These are phyloP conservation scores for Megaceryle alcyon DNA, from an alignment of 2,797 vertebrate genomes.

Conservation along the genomic window DNA sequence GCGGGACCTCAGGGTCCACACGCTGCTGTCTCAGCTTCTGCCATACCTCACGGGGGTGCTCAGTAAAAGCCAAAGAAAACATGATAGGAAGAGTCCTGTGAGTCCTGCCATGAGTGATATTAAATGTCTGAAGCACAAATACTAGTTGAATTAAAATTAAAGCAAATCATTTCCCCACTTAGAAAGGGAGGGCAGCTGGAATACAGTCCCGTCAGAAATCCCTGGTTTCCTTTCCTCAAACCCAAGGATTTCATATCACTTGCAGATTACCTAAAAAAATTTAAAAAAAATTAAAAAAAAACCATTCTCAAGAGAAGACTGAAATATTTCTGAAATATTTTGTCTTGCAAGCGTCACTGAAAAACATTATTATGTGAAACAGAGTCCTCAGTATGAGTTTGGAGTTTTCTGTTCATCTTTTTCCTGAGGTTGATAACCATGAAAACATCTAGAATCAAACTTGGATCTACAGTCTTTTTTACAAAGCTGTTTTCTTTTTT, in stretches of 20 bases:
- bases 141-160: not conserved
- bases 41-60: not conserved
- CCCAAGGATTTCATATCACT: not conserved
- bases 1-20: not conserved
- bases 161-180: not conserved
- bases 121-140: not conserved
- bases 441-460: not conserved
- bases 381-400: not conserved
- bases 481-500: not conserved
- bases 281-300: not conserved
- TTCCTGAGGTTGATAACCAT: not conserved
- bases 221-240: not conserved
- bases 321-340: not conserved
- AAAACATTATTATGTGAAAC: not conserved
- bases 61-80: not conserved
- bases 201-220: not conserved
- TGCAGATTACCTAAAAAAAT: not conserved
- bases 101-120: not conserved
- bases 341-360: not conserved
- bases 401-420: not conserved
- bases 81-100: not conserved
- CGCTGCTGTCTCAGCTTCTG: not conserved
- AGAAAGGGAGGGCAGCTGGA: not conserved
- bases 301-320: not conserved
- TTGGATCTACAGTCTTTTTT: not conserved